phyloP scores from a whole-genome alignment of 92 coral and sea anemone species.

The Palythoa caribaeorum region DNA sequence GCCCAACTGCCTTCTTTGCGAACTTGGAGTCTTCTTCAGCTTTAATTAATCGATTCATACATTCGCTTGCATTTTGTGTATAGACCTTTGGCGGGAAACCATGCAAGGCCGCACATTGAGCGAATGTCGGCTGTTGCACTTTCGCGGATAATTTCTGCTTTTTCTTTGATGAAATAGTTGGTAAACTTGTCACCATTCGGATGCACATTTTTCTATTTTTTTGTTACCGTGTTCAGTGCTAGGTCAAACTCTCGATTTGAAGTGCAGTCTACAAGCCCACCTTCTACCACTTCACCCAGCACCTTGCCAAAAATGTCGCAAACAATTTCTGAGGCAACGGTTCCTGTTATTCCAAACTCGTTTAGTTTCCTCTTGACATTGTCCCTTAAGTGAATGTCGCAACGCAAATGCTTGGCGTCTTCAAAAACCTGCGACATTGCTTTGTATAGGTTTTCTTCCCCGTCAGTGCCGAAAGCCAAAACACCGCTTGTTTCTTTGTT shows the following conservation, averaged over 20 bases:
- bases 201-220: constrained; percentile 53
- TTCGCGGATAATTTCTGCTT: constrained; percentile 52
- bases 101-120: constrained; percentile 70
- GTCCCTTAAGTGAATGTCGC: constrained; percentile 58
- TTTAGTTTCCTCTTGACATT: constrained; percentile 29
- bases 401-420: constrained; percentile 53
- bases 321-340: not conserved
- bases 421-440: constrained; percentile 46
- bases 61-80: constrained; percentile 6
- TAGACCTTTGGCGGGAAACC: constrained; percentile 65
- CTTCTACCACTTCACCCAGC: constrained; percentile 46
- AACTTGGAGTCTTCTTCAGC: constrained; percentile 53
- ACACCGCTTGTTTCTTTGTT: constrained; percentile 41
- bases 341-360: constrained; percentile 52
- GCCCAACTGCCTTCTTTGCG: constrained; percentile 53
- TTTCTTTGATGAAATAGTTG: constrained; percentile 50
- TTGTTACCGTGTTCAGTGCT: constrained; percentile 21
- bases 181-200: constrained; percentile 54
- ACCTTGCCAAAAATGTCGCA: constrained; percentile 59
- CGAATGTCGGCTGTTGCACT: constrained; percentile 68
- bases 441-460: constrained; percentile 53
- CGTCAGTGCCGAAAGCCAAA: constrained; percentile 55
- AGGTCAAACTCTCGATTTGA: constrained; percentile 50
- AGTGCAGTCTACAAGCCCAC: constrained; percentile 63
- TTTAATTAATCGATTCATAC: constrained; percentile 49